These are phyloP conservation scores for Passer domesticus DNA, from an alignment of 2,113 vertebrate species.

Conservation along the genomic window DNA sequence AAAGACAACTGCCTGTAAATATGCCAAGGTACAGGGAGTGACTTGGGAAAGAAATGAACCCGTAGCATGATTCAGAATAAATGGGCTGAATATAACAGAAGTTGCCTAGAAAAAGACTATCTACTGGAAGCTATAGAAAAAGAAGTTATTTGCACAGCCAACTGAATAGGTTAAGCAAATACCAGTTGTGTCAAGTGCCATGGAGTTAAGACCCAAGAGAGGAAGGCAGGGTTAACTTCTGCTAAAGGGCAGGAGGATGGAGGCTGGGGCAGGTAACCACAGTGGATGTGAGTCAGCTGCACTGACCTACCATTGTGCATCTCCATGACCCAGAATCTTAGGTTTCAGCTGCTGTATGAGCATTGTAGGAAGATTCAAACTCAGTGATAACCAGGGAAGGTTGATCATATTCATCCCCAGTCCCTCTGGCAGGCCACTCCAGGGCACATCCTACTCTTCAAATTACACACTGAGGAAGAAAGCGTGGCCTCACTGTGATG, in stretches of 20 bases:
- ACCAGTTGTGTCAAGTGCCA: neutral
- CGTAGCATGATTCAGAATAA: neutral
- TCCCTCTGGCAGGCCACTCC: neutral
- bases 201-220: neutral
- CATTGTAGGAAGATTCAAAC: neutral
- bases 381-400: neutral
- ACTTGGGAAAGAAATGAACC: neutral
- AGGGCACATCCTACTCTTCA: neutral
- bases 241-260: neutral
- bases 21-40: neutral
- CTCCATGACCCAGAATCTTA: neutral
- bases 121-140: neutral
- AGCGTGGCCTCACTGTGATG: accelerated
- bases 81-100: neutral
- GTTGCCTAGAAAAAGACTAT: neutral
- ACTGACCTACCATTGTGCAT: neutral
- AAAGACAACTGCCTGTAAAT: neutral
- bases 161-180: neutral
- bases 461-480: neutral
- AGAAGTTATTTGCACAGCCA: neutral
- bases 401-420: neutral
- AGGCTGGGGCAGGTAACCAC: neutral
- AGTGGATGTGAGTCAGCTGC: neutral
- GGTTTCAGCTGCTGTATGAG: neutral
- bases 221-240: neutral